Evolutionary conservation across 2,888 invertebrate species (phyloP), one percentile per base, ranked within the genome.

Genomic region (Eupithecia abbreviata): DNA sequence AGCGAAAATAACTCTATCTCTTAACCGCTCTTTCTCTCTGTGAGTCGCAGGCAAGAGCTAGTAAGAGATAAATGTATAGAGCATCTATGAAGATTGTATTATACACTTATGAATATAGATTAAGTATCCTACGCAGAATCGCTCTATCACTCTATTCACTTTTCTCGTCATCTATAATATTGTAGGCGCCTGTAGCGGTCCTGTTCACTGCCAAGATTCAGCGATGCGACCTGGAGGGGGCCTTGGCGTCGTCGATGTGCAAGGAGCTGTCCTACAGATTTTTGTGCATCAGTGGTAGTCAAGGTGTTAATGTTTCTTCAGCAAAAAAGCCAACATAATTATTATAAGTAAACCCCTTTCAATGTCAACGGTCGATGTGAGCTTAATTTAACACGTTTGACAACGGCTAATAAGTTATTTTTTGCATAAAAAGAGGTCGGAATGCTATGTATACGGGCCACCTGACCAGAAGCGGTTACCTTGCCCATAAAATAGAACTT

Each of bases 401-500:
- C 43, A 68, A 71, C 62, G 6, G 62, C 43, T 69, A 47, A 67
- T 42, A 66, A 66, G 66, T 42, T 41, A 5, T 66, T 66, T 41
- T 66, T 66, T 6, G 12, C 6, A 15, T 15, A 41, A 66, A 66
- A 41, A 41, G 41, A 66, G 13, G 2, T 18, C 6, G 18, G 30
- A 41, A 66, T 66, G 66, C 42, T 18, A 58, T 9, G 15, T 9
- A 55, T 30, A 30, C 58, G 18, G 58, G 58, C 58, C 58, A 58
- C 58, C 58, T 58, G 58, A 58, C 42, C 42, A 42, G 66, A 41
- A 42, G 66, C 66, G 66, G 66, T 66, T 66, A 42, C 41, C 13
- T 6, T 58, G 42, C 66, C 66, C 30, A 66, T 66, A 66, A 66
- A 66, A 66, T 15, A 66, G 13, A 66, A 58, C 58, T 58, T 58